These are phyloP conservation scores for Adrianichthys oophorus DNA, from an alignment of 2,797 vertebrate genomes.

Conservation along the genomic window DNA sequence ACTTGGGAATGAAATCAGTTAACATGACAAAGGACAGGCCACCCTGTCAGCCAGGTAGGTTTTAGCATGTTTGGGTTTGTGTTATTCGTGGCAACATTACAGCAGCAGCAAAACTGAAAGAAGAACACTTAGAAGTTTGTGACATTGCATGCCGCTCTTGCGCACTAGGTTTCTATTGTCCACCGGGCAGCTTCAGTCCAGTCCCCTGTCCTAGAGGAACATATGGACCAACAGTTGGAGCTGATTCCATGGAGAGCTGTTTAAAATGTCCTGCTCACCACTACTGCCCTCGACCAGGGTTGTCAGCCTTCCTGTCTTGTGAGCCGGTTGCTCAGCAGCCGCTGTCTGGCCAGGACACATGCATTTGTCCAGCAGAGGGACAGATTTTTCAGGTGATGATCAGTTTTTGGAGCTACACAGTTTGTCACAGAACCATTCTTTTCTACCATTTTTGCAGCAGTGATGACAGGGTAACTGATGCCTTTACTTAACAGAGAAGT, in stretches of 20 bases:
- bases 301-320: conserved; percentile 78
- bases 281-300: conserved; percentile 79
- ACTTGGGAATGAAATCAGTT: conserved; percentile 34
- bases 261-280: conserved; percentile 80
- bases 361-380: conserved; percentile 76
- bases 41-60: conserved; percentile 73
- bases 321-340: conserved; percentile 82
- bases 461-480: too few relatives aligned
- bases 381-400: conserved; percentile 84
- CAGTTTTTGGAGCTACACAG: too few relatives aligned
- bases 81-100: neutral
- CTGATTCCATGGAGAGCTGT: conserved; percentile 63
- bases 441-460: neutral
- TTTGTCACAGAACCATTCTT: neutral
- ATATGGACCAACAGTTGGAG: conserved; percentile 68
- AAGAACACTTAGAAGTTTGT: neutral
- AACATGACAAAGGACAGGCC: conserved; percentile 30
- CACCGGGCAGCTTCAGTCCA: conserved; percentile 38
- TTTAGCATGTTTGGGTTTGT: neutral
- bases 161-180: conserved; percentile 82
- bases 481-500: too few relatives aligned
- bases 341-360: conserved; percentile 77
- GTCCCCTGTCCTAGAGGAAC: conserved; percentile 83
- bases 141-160: neutral
- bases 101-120: neutral